Conservation (phyloP, 1,140 invertebrate genomes). For the Plodia interpunctella region DNA sequence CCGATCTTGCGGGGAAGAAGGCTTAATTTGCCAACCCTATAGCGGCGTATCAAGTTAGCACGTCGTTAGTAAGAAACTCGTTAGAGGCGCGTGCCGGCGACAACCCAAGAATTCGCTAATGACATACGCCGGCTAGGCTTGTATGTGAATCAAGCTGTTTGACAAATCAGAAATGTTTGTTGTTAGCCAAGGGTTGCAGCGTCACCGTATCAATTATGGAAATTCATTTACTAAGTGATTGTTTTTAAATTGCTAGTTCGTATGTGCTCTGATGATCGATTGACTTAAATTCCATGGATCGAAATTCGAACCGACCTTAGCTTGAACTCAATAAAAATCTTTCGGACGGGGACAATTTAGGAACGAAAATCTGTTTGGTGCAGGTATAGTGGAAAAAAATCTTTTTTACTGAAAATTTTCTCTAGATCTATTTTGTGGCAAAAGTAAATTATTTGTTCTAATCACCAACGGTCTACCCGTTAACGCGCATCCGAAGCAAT, state of each 20-base stretch:
- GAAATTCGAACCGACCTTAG: too few relatives aligned
- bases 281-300: too few relatives aligned
- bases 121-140: slow-evolving; percentile 41
- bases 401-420: too few relatives aligned
- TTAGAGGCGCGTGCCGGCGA: slow-evolving; percentile 62
- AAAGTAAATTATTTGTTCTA: too few relatives aligned
- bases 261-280: too few relatives aligned
- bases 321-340: too few relatives aligned
- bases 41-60: slow-evolving; percentile 62
- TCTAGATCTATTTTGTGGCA: not conserved
- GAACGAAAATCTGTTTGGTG: too few relatives aligned
- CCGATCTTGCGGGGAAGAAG: slow-evolving; percentile 6
- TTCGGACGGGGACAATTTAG: too few relatives aligned
- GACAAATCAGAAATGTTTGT: slow-evolving; percentile 9
- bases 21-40: slow-evolving; percentile 17
- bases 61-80: slow-evolving; percentile 68
- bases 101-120: slow-evolving; percentile 72
- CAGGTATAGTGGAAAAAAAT: too few relatives aligned
- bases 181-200: not conserved
- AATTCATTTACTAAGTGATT: not conserved
- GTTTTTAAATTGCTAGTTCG: too few relatives aligned
- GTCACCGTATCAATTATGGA: not conserved
- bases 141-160: slow-evolving; percentile 17
- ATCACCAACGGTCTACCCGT: too few relatives aligned
- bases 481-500: slow-evolving; percentile 39